Evolutionary conservation across 2,888 invertebrate species (phyloP).

Genomic region (Scrobipalpa costella): DNA sequence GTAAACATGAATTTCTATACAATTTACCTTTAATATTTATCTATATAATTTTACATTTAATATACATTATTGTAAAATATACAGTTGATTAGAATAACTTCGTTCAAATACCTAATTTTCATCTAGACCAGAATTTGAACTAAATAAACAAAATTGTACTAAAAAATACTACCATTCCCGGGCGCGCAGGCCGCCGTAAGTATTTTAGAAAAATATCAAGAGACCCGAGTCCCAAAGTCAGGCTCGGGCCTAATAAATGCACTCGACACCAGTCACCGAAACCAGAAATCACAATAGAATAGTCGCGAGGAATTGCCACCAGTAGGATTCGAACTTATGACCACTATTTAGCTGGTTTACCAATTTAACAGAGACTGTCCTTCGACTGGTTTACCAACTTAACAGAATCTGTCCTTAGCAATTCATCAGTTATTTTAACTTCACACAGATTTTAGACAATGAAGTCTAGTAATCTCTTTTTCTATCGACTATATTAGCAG

Average conservation of each 20-base stretch:
- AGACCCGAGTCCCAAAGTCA: conserved; percentile 40
- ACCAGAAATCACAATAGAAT: conserved; percentile 41
- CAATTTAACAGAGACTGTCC: too few species aligned
- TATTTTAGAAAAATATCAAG: conserved; percentile 59
- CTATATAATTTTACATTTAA: conserved; percentile 42
- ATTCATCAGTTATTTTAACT: too few species aligned
- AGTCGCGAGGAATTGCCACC: neutral
- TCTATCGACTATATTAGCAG: too few species aligned
- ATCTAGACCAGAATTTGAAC: conserved; percentile 63
- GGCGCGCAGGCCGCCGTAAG: conserved; percentile 47
- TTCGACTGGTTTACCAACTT: too few species aligned
- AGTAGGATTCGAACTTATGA: neutral
- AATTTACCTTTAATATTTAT: conserved; percentile 37
- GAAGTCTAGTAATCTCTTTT: too few species aligned
- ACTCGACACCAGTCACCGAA: conserved; percentile 65
- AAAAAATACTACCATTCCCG: conserved; percentile 59
- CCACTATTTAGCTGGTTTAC: too few species aligned
- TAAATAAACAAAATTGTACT: conserved; percentile 75
- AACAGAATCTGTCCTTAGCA: too few species aligned
- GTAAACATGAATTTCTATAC: conserved; percentile 47
- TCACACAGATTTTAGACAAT: too few species aligned
- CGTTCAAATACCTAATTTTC: conserved; percentile 52
- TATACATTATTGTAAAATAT: conserved; percentile 55
- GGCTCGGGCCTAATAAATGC: conserved; percentile 55
- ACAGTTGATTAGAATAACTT: conserved; percentile 48